These are phyloP conservation scores for Tylochromis polylepis DNA, from an alignment of 2,113 vertebrate species.

Conservation along the genomic window DNA sequence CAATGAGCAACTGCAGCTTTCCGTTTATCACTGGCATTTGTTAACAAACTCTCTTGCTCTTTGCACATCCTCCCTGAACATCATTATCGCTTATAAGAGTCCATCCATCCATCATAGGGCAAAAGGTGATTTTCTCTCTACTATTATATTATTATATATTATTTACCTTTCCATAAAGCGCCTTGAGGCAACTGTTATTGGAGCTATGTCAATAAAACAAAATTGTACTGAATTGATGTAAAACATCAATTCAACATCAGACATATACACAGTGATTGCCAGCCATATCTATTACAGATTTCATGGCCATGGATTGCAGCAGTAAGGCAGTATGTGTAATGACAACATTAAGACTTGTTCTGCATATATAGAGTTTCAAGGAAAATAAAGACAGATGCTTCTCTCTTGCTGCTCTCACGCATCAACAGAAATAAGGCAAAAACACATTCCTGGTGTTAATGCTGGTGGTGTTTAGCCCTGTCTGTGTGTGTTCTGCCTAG, in stretches of 20 bases:
- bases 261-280: background rate
- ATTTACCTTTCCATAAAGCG: background rate
- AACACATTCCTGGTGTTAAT: constrained; percentile 60
- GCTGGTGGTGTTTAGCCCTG: constrained; percentile 17
- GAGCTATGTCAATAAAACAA: background rate
- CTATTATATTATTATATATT: background rate
- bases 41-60: background rate
- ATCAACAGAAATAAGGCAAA: constrained; percentile 52
- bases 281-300: constrained; percentile 23
- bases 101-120: background rate
- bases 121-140: background rate
- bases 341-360: constrained; percentile 56
- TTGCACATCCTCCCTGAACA: background rate
- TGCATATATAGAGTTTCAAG: constrained; percentile 50
- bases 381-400: constrained; percentile 65
- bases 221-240: background rate
- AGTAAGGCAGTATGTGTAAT: constrained; percentile 42
- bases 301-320: constrained; percentile 11
- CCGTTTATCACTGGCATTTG: background rate
- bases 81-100: background rate
- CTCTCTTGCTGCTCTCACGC: constrained; percentile 18
- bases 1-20: background rate
- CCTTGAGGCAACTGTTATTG: background rate
- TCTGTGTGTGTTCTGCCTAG: constrained; percentile 42
- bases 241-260: background rate